These are phyloP conservation scores for Rhyacichthys aspro DNA, from an alignment of 2,797 vertebrate species.

Conservation along the genomic window DNA sequence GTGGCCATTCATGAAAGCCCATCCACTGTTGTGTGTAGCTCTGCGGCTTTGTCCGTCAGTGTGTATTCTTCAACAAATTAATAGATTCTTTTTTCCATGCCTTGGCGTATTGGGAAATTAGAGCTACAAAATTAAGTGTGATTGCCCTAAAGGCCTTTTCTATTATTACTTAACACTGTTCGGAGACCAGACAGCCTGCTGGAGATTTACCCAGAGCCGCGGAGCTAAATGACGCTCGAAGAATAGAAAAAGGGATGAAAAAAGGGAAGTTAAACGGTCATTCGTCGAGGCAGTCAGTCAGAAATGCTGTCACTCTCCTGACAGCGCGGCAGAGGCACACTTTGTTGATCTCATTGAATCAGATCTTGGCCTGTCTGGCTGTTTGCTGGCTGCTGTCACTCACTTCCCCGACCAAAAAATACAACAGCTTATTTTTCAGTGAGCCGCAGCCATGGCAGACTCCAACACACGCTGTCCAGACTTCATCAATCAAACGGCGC, in stretches of 20 bases:
- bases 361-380: slow-evolving; percentile 56
- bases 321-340: slow-evolving; percentile 39
- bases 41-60: slow-evolving; percentile 1
- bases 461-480: slow-evolving; percentile 42
- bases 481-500: slow-evolving; percentile 50
- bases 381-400: slow-evolving; percentile 63
- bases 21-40: background rate
- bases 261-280: slow-evolving; percentile 33
- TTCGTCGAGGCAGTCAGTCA: slow-evolving; percentile 26
- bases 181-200: slow-evolving; percentile 11
- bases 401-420: slow-evolving; percentile 43
- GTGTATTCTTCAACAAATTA: slow-evolving; percentile 27
- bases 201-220: slow-evolving; percentile 4
- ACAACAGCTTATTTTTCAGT: slow-evolving; percentile 53
- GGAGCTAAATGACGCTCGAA: slow-evolving; percentile 33
- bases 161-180: slow-evolving; percentile 62
- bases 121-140: slow-evolving; percentile 53
- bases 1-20: background rate
- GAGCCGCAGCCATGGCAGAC: slow-evolving; percentile 36
- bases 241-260: slow-evolving; percentile 14
- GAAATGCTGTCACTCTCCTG: slow-evolving; percentile 39
- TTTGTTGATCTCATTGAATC: slow-evolving; percentile 58
- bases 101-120: slow-evolving; percentile 57
- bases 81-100: slow-evolving; percentile 40
- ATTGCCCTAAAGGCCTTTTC: slow-evolving; percentile 57